A percentile compares a stretch with the other conserved stretches of the same genome.
Evolutionary conservation across 2,797 vertebrate species (phyloP).

Genomic region (Leptatherina wallacei): DNA sequence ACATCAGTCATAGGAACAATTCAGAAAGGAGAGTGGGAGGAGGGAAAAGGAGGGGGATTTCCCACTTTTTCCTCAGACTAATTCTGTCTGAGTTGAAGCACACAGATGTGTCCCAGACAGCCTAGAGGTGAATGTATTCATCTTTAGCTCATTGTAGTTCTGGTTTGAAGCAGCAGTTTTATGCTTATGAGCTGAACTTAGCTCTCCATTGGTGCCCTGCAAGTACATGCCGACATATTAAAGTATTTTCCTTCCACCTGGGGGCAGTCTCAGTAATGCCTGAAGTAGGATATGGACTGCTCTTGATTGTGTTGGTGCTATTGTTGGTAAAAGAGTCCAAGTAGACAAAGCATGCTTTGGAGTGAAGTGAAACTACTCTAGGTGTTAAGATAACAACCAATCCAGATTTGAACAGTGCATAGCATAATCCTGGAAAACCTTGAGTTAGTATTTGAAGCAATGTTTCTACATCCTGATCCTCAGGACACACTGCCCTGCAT

Average conservation of each 20-base stretch:
- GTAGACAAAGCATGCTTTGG: neutral
- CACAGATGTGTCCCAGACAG: constrained; percentile 21
- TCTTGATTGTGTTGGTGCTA: neutral
- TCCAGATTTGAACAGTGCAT: neutral
- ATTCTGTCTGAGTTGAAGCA: constrained; percentile 42
- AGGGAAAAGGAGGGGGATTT: constrained; percentile 49
- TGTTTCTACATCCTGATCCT: no score
- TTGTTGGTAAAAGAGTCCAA: neutral
- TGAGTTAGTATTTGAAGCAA: no score
- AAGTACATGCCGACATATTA: no score
- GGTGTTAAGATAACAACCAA: no score
- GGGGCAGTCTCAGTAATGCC: no score
- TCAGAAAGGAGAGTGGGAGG: constrained; percentile 1
- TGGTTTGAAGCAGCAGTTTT: constrained; percentile 11
- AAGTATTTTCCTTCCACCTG: no score
- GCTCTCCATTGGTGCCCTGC: neutral
- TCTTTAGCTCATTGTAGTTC: constrained; percentile 23
- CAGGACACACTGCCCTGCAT: no score
- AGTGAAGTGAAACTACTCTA: neutral
- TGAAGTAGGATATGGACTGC: neutral
- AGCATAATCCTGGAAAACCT: neutral
- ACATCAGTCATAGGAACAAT: constrained; percentile 58
- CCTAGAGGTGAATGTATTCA: constrained; percentile 21
- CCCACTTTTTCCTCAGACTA: constrained; percentile 55
- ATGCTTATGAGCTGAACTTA: neutral